Evolutionary conservation across 2,113 vertebrate genomes (phyloP).

Genomic region (Silurus asotus): DNA sequence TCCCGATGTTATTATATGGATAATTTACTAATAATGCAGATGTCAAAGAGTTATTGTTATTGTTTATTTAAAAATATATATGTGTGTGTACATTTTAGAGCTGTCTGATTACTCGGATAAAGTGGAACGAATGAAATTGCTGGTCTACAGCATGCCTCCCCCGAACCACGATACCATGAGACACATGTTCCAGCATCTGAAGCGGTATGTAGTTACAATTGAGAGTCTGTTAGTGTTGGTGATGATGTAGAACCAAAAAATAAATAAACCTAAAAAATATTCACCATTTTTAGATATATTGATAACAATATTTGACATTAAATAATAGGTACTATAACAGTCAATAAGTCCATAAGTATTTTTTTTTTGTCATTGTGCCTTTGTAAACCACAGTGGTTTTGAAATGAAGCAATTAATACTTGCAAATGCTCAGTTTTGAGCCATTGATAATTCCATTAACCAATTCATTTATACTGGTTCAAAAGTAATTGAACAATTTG

Average conservation of each 20-base stretch:
- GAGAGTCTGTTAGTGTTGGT: constrained; percentile 28
- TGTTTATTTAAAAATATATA: neutral
- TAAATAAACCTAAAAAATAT: neutral
- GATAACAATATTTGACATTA: neutral
- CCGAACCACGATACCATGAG: constrained; percentile 80
- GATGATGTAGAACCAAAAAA: neutral
- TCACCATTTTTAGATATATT: neutral
- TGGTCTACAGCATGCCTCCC: constrained; percentile 78
- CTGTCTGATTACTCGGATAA: constrained; percentile 75
- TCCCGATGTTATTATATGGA: neutral
- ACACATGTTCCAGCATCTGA: constrained; percentile 82
- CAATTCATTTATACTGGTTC: too few relatives aligned
- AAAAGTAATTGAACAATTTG: too few relatives aligned
- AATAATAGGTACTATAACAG: too few relatives aligned
- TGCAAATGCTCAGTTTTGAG: too few relatives aligned
- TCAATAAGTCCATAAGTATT: too few relatives aligned
- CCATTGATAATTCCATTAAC: too few relatives aligned
- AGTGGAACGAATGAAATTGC: constrained; percentile 75
- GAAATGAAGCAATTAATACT: too few relatives aligned
- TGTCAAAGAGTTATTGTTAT: neutral
- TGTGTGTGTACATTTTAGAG: constrained; percentile 66
- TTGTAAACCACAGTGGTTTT: too few relatives aligned
- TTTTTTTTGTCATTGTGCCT: too few relatives aligned
- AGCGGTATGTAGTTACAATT: constrained; percentile 68
- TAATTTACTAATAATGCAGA: neutral